Evolutionary conservation across 2,797 vertebrate species (phyloP).

Genomic region (Limnodromus scolopaceus): DNA sequence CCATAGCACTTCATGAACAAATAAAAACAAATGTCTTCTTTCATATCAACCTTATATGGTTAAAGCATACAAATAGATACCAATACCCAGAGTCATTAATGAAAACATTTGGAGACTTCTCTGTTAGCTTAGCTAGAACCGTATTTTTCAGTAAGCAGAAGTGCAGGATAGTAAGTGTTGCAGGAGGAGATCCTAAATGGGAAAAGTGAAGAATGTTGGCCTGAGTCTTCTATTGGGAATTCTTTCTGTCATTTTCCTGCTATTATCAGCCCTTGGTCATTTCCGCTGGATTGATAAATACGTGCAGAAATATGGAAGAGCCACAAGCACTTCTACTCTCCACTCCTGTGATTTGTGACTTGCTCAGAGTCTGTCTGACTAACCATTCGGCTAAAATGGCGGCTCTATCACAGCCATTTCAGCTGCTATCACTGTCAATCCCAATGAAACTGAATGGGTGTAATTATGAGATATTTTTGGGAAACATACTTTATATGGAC

Average conservation of each 20-base stretch:
- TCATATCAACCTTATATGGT: background rate
- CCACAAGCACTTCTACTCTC: background rate
- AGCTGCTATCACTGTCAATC: slow-evolving; percentile 16
- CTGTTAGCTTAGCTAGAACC: background rate
- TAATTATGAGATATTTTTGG: slow-evolving; percentile 26
- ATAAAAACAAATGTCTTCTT: background rate
- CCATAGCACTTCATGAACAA: background rate
- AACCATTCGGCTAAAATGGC: slow-evolving; percentile 23
- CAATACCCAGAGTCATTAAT: background rate
- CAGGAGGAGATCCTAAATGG: background rate
- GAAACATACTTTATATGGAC: background rate
- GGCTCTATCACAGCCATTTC: background rate
- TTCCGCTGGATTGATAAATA: background rate
- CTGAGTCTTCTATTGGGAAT: background rate
- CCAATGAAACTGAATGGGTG: background rate
- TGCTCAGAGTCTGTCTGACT: background rate
- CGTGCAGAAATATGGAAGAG: background rate
- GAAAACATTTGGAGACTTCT: background rate
- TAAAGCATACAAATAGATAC: background rate
- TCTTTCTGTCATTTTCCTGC: background rate
- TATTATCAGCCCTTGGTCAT: background rate
- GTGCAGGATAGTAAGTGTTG: background rate
- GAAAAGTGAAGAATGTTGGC: background rate
- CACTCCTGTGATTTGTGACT: background rate
- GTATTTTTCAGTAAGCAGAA: background rate